Evolutionary conservation across 2,888 invertebrate genomes (phyloP), one percentile per base, ranked within the genome.

Genomic region (Pyrrhosoma nymphula): DNA sequence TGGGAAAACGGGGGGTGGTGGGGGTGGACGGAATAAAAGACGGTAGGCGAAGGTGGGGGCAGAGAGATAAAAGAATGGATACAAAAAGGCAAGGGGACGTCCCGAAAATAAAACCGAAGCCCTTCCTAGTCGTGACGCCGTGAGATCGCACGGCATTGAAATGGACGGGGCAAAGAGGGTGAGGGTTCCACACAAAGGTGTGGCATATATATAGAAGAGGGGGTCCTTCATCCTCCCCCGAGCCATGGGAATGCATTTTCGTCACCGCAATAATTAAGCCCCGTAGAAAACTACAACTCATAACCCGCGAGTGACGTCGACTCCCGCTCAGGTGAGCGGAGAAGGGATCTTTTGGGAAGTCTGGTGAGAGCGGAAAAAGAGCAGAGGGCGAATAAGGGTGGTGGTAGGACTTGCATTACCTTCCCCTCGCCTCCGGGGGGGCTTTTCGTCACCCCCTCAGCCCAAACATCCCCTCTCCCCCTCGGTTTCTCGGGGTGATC

Each of bases 271-370:
- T 69, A 93, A 93, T 93, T 75, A 93, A 63, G n/a, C 93, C 63
- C 56, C 91, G 82, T 26, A 69, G 93, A 69, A 93, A 93, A 93
- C 93, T 47, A 69, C 93, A 35, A 93, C 93, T 93, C 93, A 93
- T 93, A 93, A 47, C 47, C 47, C 47, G 63, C n/a, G 63, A n/a
- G 82, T 75, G 69, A 93, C 69, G 69, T n/a, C 18, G 63, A 63
- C 69, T 75, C 47, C 26, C 93, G 26, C 55, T n/a, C 89, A 69
- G 63, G 39, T 47, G 69, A 93, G 82, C 35, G 16, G 82, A 69
- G n/a, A 69, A 69, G n/a, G 12, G n/a, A 20, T 12, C 47, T 47
- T 47, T 47, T 60, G 60, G 12, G 20, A 60, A 60, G 16, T 1
- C 2, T 60, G 16, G 18, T 60, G 60, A 60, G 69, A 23, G n/a